Base-by-base conservation (phyloP, 2,113 vertebrate species). In the Takifugu flavidus region DNA sequence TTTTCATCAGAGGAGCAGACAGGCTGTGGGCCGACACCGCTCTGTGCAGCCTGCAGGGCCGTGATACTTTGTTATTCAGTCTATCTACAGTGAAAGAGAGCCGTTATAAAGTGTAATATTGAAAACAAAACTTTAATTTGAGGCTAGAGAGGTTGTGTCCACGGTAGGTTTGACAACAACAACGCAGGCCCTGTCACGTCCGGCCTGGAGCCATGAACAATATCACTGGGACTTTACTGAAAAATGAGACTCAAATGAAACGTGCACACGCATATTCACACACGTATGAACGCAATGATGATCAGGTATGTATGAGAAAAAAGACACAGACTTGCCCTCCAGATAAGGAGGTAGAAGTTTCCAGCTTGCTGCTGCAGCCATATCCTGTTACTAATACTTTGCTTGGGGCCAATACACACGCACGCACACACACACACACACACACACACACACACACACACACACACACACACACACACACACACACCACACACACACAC, bases 371-470 rank as follows among this genome's bases (percentile, higher is more conserved):
- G 81, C 88, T 89, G 88, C 88, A 87, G 89, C 74, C 83, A 54
- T 93, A 94, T 96, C 93, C 85, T 90, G 84, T 96, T 96, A 95
- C 94, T 93, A 93, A 91, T 85, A 90, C 89, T 58, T 51, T 91
- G 92, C 87, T 90, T 86, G 83, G 82, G 72, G 72, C 91, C 73
- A 62, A 46, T 54, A 74, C 69, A 11, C 72, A 45, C 49, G 71
- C 50, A 63, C 66, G 60, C 66, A 62, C 61, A 55, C 29, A 46
- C 42, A 49, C 70, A 49, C 58, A 46, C 45, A 67, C 66, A 70
- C 67, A 62, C 55, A 72, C 49, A 72, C 26, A 51, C 63, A 65
- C 49, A 45, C 62, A 51, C n/a, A n/a, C 74, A 53, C 68, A 61
- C 65, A 72, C 61, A 49, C 62, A 66, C 51, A 20, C 49, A 62